Evolutionary conservation across 2,797 vertebrate species (phyloP), one percentile per base, ranked within the genome.

Genomic region (Lophotriccus pileatus): DNA sequence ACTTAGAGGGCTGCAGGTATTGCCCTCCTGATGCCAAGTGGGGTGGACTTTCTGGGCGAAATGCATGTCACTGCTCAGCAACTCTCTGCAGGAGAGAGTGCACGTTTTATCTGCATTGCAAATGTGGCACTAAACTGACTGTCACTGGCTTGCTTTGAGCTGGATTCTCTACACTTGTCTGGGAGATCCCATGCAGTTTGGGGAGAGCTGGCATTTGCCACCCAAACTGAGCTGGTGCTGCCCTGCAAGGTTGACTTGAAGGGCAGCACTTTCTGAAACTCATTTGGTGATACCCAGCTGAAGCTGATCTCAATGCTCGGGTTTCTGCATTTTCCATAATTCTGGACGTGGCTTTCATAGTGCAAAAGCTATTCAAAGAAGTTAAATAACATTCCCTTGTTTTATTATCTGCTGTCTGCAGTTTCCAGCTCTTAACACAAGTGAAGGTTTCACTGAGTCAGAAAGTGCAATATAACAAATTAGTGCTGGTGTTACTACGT

Each of bases 91-190:
- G 64, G 44, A 0, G 1, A 30, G 46, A 55, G 18, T 43, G 14
- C 5, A 2, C 30, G 2, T 76, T 89, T 68, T 50, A 9, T 36
- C 27, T 2, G 2, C 23, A 7, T 52, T 50, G 25, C 27, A 56
- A 41, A 34, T 8, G 14, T 59, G 55, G 36, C 67, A 28, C 78
- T 79, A 43, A 73, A 49, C 23, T 23, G 39, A 12, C 27, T 73
- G 3, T 55, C 23, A 41, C 46, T 63, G 41, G n/a, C n/a, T 55
- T 55, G 53, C 72, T 62, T 87, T 73, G 36, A 30, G 22, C 0
- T 18, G 52, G 24, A 7, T 58, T 25, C 20, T 15, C 23, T 46
- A 0, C 0, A 0, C 13, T 64, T 76, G 11, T 47, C 17, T 43
- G 39, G 46, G 59, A 83, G 36, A 17, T 58, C 17, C 27, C 0